Evolutionary conservation across 2,888 invertebrate species (phyloP).

Genomic region (Acronicta psi): DNA sequence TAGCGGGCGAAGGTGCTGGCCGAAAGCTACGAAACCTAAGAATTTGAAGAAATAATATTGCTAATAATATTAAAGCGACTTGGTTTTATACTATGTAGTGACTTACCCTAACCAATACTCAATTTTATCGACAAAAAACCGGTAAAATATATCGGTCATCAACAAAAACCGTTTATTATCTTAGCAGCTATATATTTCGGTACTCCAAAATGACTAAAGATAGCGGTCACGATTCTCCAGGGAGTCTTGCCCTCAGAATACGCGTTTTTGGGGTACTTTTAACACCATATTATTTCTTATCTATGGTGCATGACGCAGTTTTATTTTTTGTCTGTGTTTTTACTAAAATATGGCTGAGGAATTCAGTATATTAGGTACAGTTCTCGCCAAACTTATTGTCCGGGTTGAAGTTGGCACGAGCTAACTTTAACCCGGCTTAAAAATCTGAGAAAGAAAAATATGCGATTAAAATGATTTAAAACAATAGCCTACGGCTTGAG

Average conservation of each 20-base stretch:
- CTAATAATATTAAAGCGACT: too few species aligned
- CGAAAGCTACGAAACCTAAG: too few species aligned
- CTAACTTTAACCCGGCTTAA: too few species aligned
- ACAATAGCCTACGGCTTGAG: too few species aligned
- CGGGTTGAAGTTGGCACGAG: too few species aligned
- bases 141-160: slow-evolving; percentile 23
- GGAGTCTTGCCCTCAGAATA: slow-evolving; percentile 63
- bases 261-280: slow-evolving; percentile 52
- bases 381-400: too few species aligned
- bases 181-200: slow-evolving; percentile 66
- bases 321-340: slow-evolving; percentile 10
- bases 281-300: slow-evolving; percentile 47
- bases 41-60: too few species aligned
- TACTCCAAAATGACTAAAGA: slow-evolving; percentile 55
- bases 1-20: too few species aligned
- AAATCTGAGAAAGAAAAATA: too few species aligned
- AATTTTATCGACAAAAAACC: slow-evolving; percentile 1
- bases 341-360: neutral
- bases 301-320: slow-evolving; percentile 31
- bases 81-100: too few species aligned
- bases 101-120: neutral
- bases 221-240: slow-evolving; percentile 63
- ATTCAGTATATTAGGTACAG: too few species aligned
- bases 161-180: slow-evolving; percentile 61
- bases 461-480: too few species aligned